A percentile compares a stretch with the other conserved stretches of the same genome.
Evolutionary conservation across 2,797 vertebrate genomes (phyloP).

Genomic region (Coendou prehensilis): DNA sequence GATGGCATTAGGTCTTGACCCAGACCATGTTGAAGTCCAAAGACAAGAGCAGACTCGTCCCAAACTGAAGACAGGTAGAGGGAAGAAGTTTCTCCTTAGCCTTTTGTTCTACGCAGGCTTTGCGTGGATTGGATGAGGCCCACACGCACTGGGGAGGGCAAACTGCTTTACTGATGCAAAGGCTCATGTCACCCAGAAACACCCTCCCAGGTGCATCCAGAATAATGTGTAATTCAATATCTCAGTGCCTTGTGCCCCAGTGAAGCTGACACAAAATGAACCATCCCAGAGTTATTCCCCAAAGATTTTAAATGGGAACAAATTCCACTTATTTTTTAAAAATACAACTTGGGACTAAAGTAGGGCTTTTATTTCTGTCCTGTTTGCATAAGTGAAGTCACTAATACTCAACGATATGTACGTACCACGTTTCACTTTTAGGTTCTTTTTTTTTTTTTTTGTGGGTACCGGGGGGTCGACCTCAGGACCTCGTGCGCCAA

Average conservation of each 20-base stretch:
- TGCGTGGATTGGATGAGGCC: not conserved
- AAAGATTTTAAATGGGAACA: slow-evolving; percentile 42
- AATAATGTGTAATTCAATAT: slow-evolving; percentile 3
- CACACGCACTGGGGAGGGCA: not conserved
- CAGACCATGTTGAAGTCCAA: not conserved
- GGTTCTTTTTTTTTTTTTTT: too few relatives aligned
- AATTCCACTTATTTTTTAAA: not conserved
- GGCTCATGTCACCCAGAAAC: slow-evolving; percentile 12
- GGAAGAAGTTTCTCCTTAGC: not conserved
- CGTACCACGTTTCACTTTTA: slow-evolving; percentile 53
- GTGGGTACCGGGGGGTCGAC: too few relatives aligned
- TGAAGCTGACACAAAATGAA: slow-evolving; percentile 28
- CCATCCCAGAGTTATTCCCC: not conserved
- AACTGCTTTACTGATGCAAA: not conserved
- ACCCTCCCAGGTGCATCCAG: not conserved
- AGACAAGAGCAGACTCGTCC: not conserved
- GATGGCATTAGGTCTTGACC: not conserved
- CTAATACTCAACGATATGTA: not conserved
- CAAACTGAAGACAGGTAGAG: not conserved
- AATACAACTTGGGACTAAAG: not conserved
- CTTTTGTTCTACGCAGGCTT: not conserved
- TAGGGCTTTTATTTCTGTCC: slow-evolving; percentile 4
- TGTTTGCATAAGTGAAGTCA: slow-evolving; percentile 35
- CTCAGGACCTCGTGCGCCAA: too few relatives aligned
- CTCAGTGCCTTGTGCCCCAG: not conserved